Base-by-base conservation (phyloP, 2,797 vertebrate genomes). In the Acrossocheilus fasciatus region DNA sequence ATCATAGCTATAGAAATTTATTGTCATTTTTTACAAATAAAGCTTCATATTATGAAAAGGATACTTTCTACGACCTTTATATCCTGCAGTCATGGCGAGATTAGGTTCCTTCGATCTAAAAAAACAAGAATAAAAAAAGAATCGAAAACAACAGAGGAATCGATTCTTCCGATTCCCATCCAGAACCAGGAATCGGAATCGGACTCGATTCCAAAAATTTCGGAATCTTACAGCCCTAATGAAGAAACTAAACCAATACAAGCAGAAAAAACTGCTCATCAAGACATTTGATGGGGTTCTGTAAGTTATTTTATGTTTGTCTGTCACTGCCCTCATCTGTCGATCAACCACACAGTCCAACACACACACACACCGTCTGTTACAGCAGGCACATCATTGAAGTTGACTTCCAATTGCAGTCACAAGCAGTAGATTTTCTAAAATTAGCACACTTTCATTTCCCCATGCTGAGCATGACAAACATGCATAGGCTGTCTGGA, bases 301-400 rank as follows among this genome's bases (percentile, higher is more conserved):
- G 57, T 4, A 2, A 12, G 9, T 68, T 66, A 30, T 50, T 47
- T 68, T 30, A 52, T 52, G 74, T 34, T 76, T 39, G 20, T 17
- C 20, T 26, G 11, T 69, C 30, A 52, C n/a, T 54, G 34, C 23
- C 20, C 2, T 15, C 77, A 59, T 88, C 36, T 86, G 83, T 88
- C 77, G 72, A 85, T 50, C 50, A 78, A 59, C 59, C 81, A 72
- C 36, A 78, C 47, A 77, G 7, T 64, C 45, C 52, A 43, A 73
- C 36, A 36, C 59, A 57, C n/a, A 43, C 41, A 43, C 9, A 41
- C 41, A 41, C 41, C 4, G 9, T 39, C 52, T 26, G 23, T 14
- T 23, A 39, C 26, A 4, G 18, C 72, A 75, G 41, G 17, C 6
- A 34, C 69, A 59, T 52, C 18, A n/a, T 17, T 82, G 66, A 82